Percentiles rank a stretch among this genome's conserved stretches.
Conservation (phyloP, 2,113 vertebrate genomes). For the Mormyrus iriodes region DNA sequence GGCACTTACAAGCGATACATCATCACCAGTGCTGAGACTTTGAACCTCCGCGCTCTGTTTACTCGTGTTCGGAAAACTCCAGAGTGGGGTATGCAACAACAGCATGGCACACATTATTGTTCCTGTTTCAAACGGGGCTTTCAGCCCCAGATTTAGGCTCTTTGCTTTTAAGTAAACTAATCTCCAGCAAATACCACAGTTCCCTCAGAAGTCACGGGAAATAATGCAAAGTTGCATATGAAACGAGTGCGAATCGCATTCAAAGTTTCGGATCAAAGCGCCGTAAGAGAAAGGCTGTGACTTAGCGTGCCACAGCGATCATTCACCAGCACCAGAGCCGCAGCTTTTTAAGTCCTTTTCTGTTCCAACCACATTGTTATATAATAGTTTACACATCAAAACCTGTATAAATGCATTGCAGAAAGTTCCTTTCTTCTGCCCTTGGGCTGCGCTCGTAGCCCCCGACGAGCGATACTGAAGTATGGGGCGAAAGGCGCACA, state of each 20-base stretch:
- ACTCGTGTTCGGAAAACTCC: not conserved
- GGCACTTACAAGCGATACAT: constrained; percentile 11
- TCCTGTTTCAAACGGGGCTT: constrained; percentile 48
- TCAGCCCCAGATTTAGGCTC: constrained; percentile 40
- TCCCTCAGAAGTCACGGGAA: constrained; percentile 49
- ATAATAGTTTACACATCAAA: constrained; percentile 48
- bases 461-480: not conserved
- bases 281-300: constrained; percentile 55
- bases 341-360: constrained; percentile 57
- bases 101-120: constrained; percentile 47
- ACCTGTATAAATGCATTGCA: constrained; percentile 50
- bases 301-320: constrained; percentile 58
- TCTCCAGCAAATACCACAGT: constrained; percentile 60
- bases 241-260: constrained; percentile 49
- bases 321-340: constrained; percentile 56
- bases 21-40: not conserved
- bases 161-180: constrained; percentile 66
- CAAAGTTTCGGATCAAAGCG: constrained; percentile 64
- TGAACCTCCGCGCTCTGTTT: constrained; percentile 9
- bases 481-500: not conserved
- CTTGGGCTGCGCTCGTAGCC: not conserved
- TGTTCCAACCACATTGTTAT: constrained; percentile 60
- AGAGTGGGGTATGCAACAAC: constrained; percentile 18
- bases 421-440: constrained; percentile 45
- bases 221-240: constrained; percentile 49